These are phyloP conservation scores for Gallirallus australis DNA, from an alignment of 2,797 vertebrate genomes.

Conservation along the genomic window DNA sequence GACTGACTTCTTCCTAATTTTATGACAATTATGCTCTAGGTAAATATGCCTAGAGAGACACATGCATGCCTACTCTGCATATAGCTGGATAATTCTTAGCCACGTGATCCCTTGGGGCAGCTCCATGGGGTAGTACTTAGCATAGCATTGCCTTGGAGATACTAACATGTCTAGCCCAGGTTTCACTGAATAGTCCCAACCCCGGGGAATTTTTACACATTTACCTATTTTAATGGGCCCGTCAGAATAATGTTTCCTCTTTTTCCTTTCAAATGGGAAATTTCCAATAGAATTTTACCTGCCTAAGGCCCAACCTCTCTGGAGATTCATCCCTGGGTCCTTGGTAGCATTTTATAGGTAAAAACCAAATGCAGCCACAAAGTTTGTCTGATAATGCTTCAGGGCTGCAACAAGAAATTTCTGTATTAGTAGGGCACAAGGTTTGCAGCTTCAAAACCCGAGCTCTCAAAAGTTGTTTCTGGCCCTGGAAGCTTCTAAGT, in stretches of 20 bases:
- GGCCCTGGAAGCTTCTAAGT: neutral
- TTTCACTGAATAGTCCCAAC: neutral
- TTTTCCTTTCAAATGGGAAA: neutral
- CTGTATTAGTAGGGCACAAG: neutral
- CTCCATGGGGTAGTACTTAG: neutral
- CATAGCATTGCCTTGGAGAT: neutral
- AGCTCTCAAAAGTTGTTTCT: neutral
- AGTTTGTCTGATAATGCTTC: neutral
- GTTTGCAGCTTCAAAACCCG: neutral
- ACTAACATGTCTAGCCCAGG: neutral
- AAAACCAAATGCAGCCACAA: neutral
- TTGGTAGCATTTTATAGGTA: neutral
- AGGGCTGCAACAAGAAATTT: neutral
- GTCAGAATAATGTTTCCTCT: neutral
- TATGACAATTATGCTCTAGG: neutral
- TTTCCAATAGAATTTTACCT: neutral
- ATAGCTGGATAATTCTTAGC: neutral
- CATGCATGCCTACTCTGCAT: neutral
- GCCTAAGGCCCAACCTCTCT: neutral
- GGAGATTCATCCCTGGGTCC: neutral
- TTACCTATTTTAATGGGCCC: neutral
- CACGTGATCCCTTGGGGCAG: neutral
- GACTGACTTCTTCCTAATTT: conserved; percentile 12
- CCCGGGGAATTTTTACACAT: neutral
- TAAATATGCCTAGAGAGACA: neutral